A percentile compares a stretch with the other conserved stretches of the same genome.
These are phyloP conservation scores for Exephanes ischioxanthus DNA, from an alignment of 2,888 invertebrate genomes.

Conservation along the genomic window DNA sequence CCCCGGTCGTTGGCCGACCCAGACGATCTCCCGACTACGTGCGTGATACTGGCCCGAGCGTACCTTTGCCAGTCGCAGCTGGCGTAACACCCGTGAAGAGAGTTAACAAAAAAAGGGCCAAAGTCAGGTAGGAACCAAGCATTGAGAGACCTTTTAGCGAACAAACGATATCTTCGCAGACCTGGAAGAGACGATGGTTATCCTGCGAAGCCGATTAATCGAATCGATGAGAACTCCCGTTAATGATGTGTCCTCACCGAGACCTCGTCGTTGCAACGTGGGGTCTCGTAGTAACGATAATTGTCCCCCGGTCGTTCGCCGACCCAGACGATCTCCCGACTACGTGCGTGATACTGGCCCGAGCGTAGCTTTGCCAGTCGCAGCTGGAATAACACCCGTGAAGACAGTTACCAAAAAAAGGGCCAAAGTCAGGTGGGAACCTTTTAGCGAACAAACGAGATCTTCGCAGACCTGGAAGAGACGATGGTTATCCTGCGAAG, in stretches of 20 bases:
- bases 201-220: constrained; percentile 54
- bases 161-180: neutral
- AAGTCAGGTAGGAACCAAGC: neutral
- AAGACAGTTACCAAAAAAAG: neutral
- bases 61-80: neutral
- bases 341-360: constrained; percentile 3
- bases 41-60: neutral
- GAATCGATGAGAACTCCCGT: constrained; percentile 77
- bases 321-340: constrained; percentile 29
- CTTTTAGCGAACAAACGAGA: neutral
- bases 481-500: too few relatives aligned
- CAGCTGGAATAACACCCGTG: neutral
- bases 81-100: neutral
- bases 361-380: neutral
- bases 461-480: neutral
- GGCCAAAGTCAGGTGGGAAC: neutral
- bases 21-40: constrained; percentile 31
- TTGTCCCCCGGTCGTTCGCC: constrained; percentile 24
- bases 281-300: neutral
- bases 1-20: constrained; percentile 23
- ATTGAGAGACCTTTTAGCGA: neutral
- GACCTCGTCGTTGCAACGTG: neutral
- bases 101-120: neutral
- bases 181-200: too few relatives aligned
- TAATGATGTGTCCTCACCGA: constrained; percentile 75